Percentiles rank a stretch among this genome's conserved stretches.
These are phyloP conservation scores for Leucoptera coffeella DNA, from an alignment of 2,888 invertebrate genomes.

Conservation along the genomic window DNA sequence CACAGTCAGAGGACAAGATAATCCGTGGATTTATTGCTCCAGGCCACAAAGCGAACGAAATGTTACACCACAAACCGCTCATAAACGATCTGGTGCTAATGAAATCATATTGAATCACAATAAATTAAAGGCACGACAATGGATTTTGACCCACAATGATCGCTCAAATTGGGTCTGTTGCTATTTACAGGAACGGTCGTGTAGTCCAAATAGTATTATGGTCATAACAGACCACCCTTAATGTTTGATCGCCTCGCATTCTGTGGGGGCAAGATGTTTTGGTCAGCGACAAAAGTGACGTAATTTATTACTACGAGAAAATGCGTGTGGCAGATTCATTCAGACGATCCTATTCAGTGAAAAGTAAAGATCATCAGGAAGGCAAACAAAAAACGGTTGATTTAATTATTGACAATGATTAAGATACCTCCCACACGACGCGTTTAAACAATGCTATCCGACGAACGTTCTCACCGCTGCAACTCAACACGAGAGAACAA, in stretches of 20 bases:
- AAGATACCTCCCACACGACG: no score
- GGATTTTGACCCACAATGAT: conserved; percentile 22
- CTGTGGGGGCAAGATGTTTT: conserved; percentile 15
- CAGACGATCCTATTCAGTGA: no score
- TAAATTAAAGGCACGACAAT: conserved; percentile 30
- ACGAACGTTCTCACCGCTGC: background rate
- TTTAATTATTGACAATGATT: background rate
- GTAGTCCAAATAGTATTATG: conserved; percentile 23
- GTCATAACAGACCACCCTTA: conserved; percentile 32
- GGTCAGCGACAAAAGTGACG: conserved; percentile 9
- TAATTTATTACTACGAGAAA: conserved; percentile 15
- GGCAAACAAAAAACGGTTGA: background rate
- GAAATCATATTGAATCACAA: conserved; percentile 42
- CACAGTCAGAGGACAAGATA: conserved; percentile 40
- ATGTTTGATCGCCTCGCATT: conserved; percentile 14
- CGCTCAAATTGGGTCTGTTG: conserved; percentile 8
- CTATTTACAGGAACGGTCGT: conserved; percentile 23
- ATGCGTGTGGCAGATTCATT: conserved; percentile 4
- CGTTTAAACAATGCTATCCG: no score
- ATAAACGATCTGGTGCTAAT: conserved; percentile 35
- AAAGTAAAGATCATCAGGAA: background rate
- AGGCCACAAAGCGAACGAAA: conserved; percentile 18
- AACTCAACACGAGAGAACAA: conserved; percentile 4
- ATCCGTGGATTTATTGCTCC: conserved; percentile 43
- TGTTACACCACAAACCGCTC: conserved; percentile 21